Evolutionary conservation across 2,797 vertebrate genomes (phyloP).

Genomic region (Adelosebastes latens): DNA sequence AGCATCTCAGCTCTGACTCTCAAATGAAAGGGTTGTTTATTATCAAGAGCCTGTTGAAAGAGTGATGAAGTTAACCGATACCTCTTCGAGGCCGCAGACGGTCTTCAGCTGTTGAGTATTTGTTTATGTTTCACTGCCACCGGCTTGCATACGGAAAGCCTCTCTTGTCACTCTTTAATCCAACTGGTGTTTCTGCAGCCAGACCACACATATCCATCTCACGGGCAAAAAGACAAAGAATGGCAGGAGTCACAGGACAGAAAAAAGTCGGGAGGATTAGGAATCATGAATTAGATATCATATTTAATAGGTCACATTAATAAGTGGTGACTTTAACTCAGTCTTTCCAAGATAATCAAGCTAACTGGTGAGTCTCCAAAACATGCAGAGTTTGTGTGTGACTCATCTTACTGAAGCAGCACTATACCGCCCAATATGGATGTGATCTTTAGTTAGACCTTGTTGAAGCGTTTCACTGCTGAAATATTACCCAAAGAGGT

Average conservation of each 20-base stretch:
- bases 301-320: conserved; percentile 38
- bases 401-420: conserved; percentile 19
- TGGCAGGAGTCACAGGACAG: background rate
- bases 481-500: background rate
- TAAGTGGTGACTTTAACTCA: background rate
- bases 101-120: conserved; percentile 41
- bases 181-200: background rate
- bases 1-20: background rate
- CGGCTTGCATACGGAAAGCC: conserved; percentile 5
- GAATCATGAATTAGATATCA: conserved; percentile 12
- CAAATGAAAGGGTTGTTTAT: background rate
- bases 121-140: conserved; percentile 24
- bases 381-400: background rate
- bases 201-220: conserved; percentile 1
- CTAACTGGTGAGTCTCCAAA: conserved; percentile 44
- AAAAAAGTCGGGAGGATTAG: conserved; percentile 17
- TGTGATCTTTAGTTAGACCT: conserved; percentile 22
- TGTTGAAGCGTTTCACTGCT: background rate
- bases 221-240: conserved; percentile 11
- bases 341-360: conserved; percentile 14
- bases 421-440: background rate
- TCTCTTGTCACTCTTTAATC: conserved; percentile 2
- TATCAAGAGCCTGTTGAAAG: conserved; percentile 7
- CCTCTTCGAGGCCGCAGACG: background rate
- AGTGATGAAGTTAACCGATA: background rate